phyloP scores from a whole-genome alignment of 2,888 invertebrate species.

The Aromia moschata region DNA sequence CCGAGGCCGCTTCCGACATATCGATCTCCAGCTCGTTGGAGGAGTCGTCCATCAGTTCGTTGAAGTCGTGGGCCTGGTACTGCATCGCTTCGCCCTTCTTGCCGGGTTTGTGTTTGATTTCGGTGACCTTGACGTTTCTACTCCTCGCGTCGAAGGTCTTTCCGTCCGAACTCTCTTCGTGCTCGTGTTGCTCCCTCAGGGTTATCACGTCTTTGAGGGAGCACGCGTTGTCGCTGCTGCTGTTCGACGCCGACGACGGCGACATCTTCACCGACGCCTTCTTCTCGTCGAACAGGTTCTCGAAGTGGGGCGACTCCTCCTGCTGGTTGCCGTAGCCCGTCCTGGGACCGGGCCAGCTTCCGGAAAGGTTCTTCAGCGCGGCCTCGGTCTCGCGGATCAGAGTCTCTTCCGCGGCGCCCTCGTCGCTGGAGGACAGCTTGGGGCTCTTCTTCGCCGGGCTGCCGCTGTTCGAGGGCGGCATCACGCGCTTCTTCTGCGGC shows the following conservation, averaged over 20 bases:
- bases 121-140: slow-evolving; percentile 37
- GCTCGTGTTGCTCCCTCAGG: slow-evolving; percentile 58
- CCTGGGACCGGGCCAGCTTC: slow-evolving; percentile 81
- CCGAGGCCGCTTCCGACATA: slow-evolving; percentile 77
- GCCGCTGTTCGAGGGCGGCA: slow-evolving; percentile 53
- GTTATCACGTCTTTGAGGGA: slow-evolving; percentile 74
- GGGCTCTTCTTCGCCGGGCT: slow-evolving; percentile 61
- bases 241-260: slow-evolving; percentile 71
- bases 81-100: slow-evolving; percentile 48
- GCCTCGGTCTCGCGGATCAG: slow-evolving; percentile 89
- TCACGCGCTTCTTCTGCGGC: slow-evolving; percentile 70
- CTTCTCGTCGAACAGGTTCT: slow-evolving; percentile 86
- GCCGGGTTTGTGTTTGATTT: slow-evolving; percentile 42
- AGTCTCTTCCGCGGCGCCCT: slow-evolving; percentile 76
- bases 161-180: slow-evolving; percentile 50
- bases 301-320: slow-evolving; percentile 83
- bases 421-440: slow-evolving; percentile 61
- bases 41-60: slow-evolving; percentile 80
- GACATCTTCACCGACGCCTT: slow-evolving; percentile 72
- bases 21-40: slow-evolving; percentile 83
- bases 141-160: slow-evolving; percentile 43
- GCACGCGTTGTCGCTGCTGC: slow-evolving; percentile 70
- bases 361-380: slow-evolving; percentile 85
- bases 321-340: slow-evolving; percentile 73
- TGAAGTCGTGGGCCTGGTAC: slow-evolving; percentile 79